These are phyloP conservation scores for Leuctra nigra DNA, from an alignment of 2,888 invertebrate species.

Conservation along the genomic window DNA sequence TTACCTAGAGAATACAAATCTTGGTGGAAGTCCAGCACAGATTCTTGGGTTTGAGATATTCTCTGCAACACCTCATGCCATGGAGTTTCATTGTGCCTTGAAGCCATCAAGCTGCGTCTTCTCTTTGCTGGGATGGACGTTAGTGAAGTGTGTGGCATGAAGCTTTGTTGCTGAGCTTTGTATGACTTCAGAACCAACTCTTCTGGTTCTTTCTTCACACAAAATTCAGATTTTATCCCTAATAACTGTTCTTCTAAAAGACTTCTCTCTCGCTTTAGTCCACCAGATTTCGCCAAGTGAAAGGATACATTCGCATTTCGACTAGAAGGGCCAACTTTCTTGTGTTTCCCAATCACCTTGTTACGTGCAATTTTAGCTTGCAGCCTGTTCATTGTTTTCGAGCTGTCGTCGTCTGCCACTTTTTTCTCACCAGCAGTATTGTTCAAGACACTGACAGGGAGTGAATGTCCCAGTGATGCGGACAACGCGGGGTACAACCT, in stretches of 20 bases:
- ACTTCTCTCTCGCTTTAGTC: slow-evolving; percentile 24
- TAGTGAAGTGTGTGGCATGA: slow-evolving; percentile 8
- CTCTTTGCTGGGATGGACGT: slow-evolving; percentile 22
- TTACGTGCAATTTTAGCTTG: slow-evolving; percentile 33
- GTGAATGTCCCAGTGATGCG: slow-evolving; percentile 6
- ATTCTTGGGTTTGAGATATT: slow-evolving; percentile 42
- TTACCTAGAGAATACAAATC: slow-evolving; percentile 39
- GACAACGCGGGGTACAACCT: slow-evolving; percentile 14
- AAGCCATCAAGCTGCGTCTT: slow-evolving; percentile 16
- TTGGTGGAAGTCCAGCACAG: slow-evolving; percentile 31
- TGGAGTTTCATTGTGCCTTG: slow-evolving; percentile 16
- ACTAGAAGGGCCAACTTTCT: slow-evolving; percentile 26
- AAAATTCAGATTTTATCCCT: slow-evolving; percentile 26
- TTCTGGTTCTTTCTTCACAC: slow-evolving; percentile 12
- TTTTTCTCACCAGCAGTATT: slow-evolving; percentile 18
- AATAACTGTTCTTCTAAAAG: slow-evolving; percentile 29
- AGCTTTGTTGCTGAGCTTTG: slow-evolving; percentile 15
- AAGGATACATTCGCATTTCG: slow-evolving; percentile 13
- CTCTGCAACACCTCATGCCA: slow-evolving; percentile 51
- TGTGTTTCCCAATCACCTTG: slow-evolving; percentile 33
- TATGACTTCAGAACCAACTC: slow-evolving; percentile 11
- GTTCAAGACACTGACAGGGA: not conserved
- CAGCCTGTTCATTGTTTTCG: slow-evolving; percentile 32
- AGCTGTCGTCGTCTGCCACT: slow-evolving; percentile 27
- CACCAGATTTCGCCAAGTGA: not conserved